A percentile compares a stretch with the other conserved stretches of the same genome.
Conservation (phyloP, 2,113 vertebrate species). For the Tringa solitaria region DNA sequence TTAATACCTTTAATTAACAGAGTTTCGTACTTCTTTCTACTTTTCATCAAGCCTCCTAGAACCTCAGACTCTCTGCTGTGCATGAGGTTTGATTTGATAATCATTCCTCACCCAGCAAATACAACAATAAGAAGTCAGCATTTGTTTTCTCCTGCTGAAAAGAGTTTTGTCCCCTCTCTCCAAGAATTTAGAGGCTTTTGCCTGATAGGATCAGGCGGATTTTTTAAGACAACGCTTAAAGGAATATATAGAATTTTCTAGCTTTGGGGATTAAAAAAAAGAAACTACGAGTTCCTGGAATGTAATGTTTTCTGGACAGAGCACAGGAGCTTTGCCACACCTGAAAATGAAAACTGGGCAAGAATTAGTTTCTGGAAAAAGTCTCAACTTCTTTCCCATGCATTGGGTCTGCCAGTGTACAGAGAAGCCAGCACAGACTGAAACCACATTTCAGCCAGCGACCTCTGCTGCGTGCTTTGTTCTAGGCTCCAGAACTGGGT, state of each 20-base stretch:
- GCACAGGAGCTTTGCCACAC: neutral
- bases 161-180: neutral
- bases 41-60: neutral
- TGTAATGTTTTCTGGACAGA: neutral
- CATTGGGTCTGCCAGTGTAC: neutral
- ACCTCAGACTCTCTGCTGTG: neutral
- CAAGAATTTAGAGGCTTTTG: neutral
- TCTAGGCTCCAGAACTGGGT: neutral
- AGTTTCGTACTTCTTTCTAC: neutral
- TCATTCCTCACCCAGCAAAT: neutral
- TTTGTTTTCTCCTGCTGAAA: neutral
- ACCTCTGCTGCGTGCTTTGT: neutral
- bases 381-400: neutral
- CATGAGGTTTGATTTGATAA: neutral
- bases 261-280: neutral
- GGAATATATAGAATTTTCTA: neutral
- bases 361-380: neutral
- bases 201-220: neutral
- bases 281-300: neutral
- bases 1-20: neutral
- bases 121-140: neutral
- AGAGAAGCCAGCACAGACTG: neutral
- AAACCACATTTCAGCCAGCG: neutral
- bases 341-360: neutral
- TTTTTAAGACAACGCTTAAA: neutral